These are phyloP conservation scores for Phataginus tricuspis DNA, from an alignment of 2,797 vertebrate species.

Conservation along the genomic window DNA sequence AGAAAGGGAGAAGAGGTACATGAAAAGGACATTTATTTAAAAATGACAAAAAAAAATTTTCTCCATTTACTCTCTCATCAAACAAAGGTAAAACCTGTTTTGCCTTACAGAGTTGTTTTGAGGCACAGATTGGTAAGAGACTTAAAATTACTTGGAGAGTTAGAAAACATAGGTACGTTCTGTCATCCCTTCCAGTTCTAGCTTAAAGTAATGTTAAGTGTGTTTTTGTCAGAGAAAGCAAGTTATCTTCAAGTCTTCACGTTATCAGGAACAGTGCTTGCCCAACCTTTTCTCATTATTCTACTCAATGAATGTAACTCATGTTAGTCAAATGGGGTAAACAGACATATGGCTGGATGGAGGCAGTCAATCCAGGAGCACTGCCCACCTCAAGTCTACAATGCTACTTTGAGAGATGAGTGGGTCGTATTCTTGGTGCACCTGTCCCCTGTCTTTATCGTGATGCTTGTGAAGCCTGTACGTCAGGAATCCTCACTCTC, in stretches of 20 bases:
- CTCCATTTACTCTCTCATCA: background rate
- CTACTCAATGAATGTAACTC: background rate
- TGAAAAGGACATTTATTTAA: constrained; percentile 20
- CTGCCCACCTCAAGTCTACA: background rate
- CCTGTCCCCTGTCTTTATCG: background rate
- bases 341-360: too few species aligned
- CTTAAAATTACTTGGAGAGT: background rate
- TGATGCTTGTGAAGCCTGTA: background rate
- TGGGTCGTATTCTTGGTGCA: background rate
- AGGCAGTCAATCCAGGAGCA: background rate
- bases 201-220: background rate
- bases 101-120: constrained; percentile 42
- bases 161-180: background rate
- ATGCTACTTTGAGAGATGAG: background rate
- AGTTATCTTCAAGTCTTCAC: background rate
- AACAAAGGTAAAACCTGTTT: constrained; percentile 10
- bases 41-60: constrained; percentile 36
- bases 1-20: background rate
- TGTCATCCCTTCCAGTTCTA: background rate
- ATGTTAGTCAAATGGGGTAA: background rate
- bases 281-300: background rate
- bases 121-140: constrained; percentile 38
- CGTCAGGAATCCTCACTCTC: background rate
- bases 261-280: background rate
- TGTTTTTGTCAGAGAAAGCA: background rate